A percentile compares a stretch with the other conserved stretches of the same genome.
Conservation (phyloP, 2,113 vertebrate genomes). For the Tylochromis polylepis region DNA sequence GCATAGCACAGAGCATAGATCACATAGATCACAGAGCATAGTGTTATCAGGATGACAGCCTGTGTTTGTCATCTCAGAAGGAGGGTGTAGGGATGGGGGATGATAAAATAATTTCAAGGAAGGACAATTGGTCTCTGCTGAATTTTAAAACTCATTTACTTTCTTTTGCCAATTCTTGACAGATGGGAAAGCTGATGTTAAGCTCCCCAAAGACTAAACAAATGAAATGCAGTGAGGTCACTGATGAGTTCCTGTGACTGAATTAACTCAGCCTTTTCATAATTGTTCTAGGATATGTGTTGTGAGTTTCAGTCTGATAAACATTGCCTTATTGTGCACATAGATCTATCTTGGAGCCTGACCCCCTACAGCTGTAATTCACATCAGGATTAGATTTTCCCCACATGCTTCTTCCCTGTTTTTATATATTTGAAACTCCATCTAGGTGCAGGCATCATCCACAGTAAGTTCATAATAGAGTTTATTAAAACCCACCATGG, state of each 20-base stretch:
- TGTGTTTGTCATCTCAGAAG: slow-evolving; percentile 19
- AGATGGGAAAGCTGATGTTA: slow-evolving; percentile 59
- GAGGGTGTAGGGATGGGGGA: background rate
- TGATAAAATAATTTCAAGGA: slow-evolving; percentile 39
- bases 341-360: slow-evolving; percentile 11
- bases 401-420: slow-evolving; percentile 30
- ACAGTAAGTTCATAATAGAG: slow-evolving; percentile 62
- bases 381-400: slow-evolving; percentile 63
- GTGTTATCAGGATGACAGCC: slow-evolving; percentile 17
- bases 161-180: slow-evolving; percentile 54
- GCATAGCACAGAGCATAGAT: too few relatives aligned
- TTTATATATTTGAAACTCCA: slow-evolving; percentile 64
- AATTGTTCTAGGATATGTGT: slow-evolving; percentile 33
- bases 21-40: background rate
- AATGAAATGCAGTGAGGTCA: slow-evolving; percentile 35
- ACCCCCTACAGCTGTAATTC: slow-evolving; percentile 50
- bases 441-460: slow-evolving; percentile 28
- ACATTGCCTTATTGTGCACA: background rate
- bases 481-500: slow-evolving; percentile 71
- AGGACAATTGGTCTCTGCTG: slow-evolving; percentile 60
- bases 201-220: slow-evolving; percentile 56
- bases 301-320: background rate
- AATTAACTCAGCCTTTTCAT: slow-evolving; percentile 38
- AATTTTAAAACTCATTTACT: slow-evolving; percentile 58
- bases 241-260: slow-evolving; percentile 30